phyloP scores from a whole-genome alignment of 2,797 vertebrate genomes.

The Mastacembelus armatus region DNA sequence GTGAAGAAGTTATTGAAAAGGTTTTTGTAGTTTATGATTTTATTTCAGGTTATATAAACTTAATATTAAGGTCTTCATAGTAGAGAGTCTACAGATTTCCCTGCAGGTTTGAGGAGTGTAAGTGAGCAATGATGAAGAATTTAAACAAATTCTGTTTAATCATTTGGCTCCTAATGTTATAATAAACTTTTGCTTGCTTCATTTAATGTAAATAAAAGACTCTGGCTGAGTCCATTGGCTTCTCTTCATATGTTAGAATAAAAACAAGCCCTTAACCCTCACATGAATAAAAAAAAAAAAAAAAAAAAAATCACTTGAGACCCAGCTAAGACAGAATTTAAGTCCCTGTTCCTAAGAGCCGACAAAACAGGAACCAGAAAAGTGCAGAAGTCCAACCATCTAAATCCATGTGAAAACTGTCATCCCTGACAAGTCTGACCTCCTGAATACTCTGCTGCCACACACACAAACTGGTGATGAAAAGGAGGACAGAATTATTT shows the following conservation, averaged over 20 bases:
- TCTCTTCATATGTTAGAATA: not conserved
- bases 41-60: too few relatives aligned
- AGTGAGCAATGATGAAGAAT: not conserved
- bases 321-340: not conserved
- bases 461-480: fast-evolving
- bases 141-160: too few relatives aligned
- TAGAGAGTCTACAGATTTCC: too few relatives aligned
- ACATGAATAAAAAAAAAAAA: not conserved
- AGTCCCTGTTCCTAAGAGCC: not conserved
- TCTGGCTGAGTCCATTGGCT: not conserved
- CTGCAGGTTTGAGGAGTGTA: not conserved
- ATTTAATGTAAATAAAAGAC: not conserved
- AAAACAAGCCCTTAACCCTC: fast-evolving
- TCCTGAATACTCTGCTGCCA: not conserved
- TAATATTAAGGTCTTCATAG: not conserved
- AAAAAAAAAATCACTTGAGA: not conserved
- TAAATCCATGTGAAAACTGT: not conserved
- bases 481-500: not conserved
- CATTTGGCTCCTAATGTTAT: not conserved
- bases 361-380: not conserved
- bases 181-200: not conserved
- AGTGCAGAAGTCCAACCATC: not conserved
- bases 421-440: not conserved
- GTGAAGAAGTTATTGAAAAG: not conserved
- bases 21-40: not conserved